Conservation (phyloP, 2,797 vertebrate species). For the Coreius guichenoti region DNA sequence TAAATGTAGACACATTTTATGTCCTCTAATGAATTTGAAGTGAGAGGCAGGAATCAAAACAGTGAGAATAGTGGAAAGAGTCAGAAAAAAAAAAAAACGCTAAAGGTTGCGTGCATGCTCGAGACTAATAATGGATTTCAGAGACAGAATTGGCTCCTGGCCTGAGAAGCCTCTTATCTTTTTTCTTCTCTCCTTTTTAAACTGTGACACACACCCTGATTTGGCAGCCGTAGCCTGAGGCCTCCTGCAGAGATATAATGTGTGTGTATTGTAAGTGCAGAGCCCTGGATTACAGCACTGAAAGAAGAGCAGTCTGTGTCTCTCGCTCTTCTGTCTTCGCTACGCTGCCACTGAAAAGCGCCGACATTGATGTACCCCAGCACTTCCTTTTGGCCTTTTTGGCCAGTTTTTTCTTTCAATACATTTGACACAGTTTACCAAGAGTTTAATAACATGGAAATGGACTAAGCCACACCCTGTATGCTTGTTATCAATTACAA, state of each 20-base stretch:
- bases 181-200: constrained; percentile 63
- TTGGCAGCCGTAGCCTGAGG: constrained; percentile 68
- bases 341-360: constrained; percentile 57
- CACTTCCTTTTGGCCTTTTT: constrained; percentile 31
- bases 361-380: constrained; percentile 24
- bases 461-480: constrained; percentile 1
- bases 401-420: not conserved
- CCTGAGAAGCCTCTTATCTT: constrained; percentile 66
- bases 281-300: constrained; percentile 75
- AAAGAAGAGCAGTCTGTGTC: constrained; percentile 72
- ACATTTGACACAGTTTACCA: not conserved
- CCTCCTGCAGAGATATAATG: constrained; percentile 68
- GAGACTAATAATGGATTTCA: constrained; percentile 68
- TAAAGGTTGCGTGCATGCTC: constrained; percentile 67
- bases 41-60: constrained; percentile 27
- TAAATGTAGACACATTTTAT: not conserved
- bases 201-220: constrained; percentile 70
- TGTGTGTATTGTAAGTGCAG: constrained; percentile 71
- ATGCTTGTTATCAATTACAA: not conserved
- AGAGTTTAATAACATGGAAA: not conserved
- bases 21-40: constrained; percentile 11
- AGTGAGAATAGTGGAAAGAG: constrained; percentile 47
- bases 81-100: constrained; percentile 44
- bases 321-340: constrained; percentile 61
- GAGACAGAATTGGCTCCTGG: constrained; percentile 68